Evolutionary conservation across 2,113 vertebrate species (phyloP).

Genomic region (Helogale parvula): DNA sequence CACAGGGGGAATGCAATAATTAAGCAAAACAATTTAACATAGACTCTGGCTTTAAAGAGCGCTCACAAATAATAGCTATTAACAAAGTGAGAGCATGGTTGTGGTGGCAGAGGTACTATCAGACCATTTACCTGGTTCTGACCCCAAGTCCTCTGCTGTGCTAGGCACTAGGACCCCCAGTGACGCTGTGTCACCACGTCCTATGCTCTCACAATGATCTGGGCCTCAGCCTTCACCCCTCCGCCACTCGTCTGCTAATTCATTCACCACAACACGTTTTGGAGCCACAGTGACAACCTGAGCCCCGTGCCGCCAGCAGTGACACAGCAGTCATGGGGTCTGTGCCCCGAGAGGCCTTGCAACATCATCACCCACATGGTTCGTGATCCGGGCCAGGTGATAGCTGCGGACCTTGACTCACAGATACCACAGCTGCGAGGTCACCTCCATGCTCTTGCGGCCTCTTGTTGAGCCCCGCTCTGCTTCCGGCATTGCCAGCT

Average conservation of each 20-base stretch:
- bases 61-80: not conserved
- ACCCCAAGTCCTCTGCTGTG: not conserved
- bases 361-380: fast-evolving
- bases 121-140: not conserved
- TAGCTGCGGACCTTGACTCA: fast-evolving
- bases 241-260: not conserved
- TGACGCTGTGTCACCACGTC: not conserved
- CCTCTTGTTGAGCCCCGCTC: not conserved
- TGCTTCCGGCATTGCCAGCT: too few species aligned
- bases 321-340: fast-evolving
- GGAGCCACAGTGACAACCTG: not conserved
- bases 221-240: not conserved
- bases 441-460: not conserved
- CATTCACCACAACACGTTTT: not conserved
- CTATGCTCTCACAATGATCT: fast-evolving
- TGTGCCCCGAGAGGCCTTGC: fast-evolving
- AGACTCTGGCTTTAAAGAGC: not conserved
- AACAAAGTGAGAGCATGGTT: not conserved
- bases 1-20: not conserved
- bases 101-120: not conserved
- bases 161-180: not conserved
- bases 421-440: too few species aligned
- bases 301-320: not conserved
- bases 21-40: not conserved
- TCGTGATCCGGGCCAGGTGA: not conserved